Evolutionary conservation across 2,888 invertebrate species (phyloP), one percentile per base, ranked within the genome.

Genomic region (Hypomecis atomaria): DNA sequence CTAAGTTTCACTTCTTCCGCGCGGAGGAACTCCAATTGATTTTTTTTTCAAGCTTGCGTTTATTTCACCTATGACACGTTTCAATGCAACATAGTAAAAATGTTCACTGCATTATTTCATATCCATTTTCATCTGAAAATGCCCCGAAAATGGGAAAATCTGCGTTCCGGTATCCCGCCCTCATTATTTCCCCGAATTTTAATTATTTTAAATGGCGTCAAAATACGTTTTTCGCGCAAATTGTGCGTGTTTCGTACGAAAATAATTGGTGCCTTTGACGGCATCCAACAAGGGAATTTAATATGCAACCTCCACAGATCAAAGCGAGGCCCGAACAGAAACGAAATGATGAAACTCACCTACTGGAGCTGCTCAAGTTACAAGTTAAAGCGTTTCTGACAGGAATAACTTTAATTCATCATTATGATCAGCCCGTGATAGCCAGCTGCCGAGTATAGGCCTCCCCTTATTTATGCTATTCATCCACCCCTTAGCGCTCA

Each of bases 191-290:
- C 33, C 48, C 40, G 33, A 57, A 48, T 58, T 58, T 52, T 40
- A 40, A 52, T 52, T 48, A 48, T 54, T 69, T 69, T 70, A 66
- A 72, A 69, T 70, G 55, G 60, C 60, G 62, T 58, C 59, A 61
- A 66, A 76, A 74, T 65, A 73, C 60, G 74, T 69, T 71, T 77
- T 73, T 63, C 73, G 70, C 62, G 71, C 2, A 80, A 78, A 77
- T 75, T 75, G 75, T 76, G 76, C 65, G 65, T 68, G 55, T 65
- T 65, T 65, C 63, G 70, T 75, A 74, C 79, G 77, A 78, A 79
- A 83, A 83, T 84, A 86, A 87, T 84, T 81, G 78, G 72, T 74
- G 71, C 72, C 87, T 89, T 89, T 88, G 88, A 89, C 85, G 79
- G 71, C 77, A 79, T 79, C 78, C 81, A 76, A 79, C 83, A 80